Conservation (phyloP, 2,113 vertebrate species). For the Egretta garzetta region DNA sequence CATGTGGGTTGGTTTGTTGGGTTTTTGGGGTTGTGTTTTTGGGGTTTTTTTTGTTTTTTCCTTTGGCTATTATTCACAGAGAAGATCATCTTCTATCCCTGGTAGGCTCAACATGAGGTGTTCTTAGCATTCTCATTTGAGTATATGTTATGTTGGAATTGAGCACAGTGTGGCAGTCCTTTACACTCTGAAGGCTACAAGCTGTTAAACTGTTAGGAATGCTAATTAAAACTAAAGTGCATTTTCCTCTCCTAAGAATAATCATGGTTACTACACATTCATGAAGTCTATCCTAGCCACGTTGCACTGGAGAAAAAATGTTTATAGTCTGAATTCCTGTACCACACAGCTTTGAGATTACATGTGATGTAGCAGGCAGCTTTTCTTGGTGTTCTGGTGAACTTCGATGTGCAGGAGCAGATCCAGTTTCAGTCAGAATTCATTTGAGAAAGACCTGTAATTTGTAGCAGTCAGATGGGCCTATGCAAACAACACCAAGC, state of each 20-base stretch:
- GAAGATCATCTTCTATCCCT: not conserved
- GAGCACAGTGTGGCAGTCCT: not conserved
- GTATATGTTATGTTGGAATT: not conserved
- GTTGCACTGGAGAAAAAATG: not conserved
- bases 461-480: not conserved
- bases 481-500: not conserved
- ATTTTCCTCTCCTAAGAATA: not conserved
- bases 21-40: not conserved
- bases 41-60: not conserved
- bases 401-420: not conserved
- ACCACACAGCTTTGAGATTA: not conserved
- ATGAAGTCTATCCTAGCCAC: not conserved
- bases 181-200: not conserved
- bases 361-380: not conserved
- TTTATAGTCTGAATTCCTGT: not conserved
- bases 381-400: not conserved
- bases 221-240: not conserved
- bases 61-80: not conserved
- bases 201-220: not conserved
- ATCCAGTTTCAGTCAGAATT: not conserved
- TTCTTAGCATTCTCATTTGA: not conserved
- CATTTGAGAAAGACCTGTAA: not conserved
- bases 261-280: fast-evolving
- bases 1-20: not conserved
- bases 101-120: not conserved